Conservation (phyloP, 2,113 vertebrate species). For the Cygnus buccinator region DNA sequence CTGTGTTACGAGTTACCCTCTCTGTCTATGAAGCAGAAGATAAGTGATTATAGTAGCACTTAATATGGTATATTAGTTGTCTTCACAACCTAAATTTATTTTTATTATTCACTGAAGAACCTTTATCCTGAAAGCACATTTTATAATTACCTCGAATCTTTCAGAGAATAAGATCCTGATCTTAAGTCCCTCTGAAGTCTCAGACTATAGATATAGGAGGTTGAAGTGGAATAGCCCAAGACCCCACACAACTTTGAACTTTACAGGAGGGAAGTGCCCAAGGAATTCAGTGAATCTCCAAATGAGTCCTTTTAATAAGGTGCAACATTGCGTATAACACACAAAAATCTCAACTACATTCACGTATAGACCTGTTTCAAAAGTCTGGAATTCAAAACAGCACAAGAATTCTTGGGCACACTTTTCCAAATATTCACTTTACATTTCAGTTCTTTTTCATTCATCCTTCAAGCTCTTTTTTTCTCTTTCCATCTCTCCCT, state of each 20-base stretch:
- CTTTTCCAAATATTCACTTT: background rate
- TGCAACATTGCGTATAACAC: background rate
- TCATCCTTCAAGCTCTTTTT: background rate
- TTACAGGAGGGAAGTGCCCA: background rate
- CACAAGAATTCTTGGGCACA: background rate
- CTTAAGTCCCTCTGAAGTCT: background rate
- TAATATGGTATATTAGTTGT: background rate
- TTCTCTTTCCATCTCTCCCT: background rate
- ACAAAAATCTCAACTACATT: background rate
- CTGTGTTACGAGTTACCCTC: background rate
- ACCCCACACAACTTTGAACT: background rate
- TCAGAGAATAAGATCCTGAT: background rate
- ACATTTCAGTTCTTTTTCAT: background rate
- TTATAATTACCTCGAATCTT: background rate
- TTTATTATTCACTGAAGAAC: background rate
- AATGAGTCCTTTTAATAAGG: background rate
- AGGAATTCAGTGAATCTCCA: background rate
- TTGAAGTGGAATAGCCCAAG: background rate
- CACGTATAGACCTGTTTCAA: background rate
- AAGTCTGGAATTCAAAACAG: background rate
- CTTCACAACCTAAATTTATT: background rate
- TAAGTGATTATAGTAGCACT: background rate
- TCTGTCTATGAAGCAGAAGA: background rate
- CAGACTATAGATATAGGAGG: fast-evolving
- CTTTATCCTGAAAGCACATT: background rate